Evolutionary conservation across 2,888 invertebrate genomes (phyloP).

Genomic region (Synergus japonicus): DNA sequence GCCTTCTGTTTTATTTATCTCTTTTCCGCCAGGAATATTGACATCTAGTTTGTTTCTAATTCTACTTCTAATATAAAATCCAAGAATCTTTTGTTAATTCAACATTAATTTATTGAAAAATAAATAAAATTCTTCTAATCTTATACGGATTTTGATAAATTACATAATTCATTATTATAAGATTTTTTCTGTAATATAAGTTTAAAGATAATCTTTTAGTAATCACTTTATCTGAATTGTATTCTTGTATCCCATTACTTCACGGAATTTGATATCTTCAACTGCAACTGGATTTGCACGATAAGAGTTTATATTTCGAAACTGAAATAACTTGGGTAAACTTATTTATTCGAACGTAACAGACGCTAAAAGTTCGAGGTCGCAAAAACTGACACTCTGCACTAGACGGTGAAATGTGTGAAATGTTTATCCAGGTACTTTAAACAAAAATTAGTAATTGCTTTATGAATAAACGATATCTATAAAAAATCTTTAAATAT

Average conservation of each 20-base stretch:
- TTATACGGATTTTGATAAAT: too few species aligned
- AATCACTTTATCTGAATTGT: background rate
- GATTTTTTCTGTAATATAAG: background rate
- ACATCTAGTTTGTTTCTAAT: background rate
- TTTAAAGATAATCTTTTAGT: background rate
- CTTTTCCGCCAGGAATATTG: background rate
- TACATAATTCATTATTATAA: background rate
- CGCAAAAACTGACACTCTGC: background rate
- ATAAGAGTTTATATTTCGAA: background rate
- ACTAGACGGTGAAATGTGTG: background rate
- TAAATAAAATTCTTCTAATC: too few species aligned
- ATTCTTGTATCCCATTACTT: background rate
- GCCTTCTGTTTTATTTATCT: background rate
- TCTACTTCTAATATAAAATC: too few species aligned
- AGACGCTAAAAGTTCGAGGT: background rate
- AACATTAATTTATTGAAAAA: too few species aligned
- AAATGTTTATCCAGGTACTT: background rate
- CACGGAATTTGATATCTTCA: background rate
- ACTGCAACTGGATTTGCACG: background rate
- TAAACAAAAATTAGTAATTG: background rate
- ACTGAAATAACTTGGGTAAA: background rate
- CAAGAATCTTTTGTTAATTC: too few species aligned
- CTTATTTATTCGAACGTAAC: slow-evolving; percentile 9
- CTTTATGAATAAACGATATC: background rate
- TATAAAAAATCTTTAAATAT: background rate